Conservation (phyloP, 2,888 invertebrate genomes). For the Epinotia nisella region DNA sequence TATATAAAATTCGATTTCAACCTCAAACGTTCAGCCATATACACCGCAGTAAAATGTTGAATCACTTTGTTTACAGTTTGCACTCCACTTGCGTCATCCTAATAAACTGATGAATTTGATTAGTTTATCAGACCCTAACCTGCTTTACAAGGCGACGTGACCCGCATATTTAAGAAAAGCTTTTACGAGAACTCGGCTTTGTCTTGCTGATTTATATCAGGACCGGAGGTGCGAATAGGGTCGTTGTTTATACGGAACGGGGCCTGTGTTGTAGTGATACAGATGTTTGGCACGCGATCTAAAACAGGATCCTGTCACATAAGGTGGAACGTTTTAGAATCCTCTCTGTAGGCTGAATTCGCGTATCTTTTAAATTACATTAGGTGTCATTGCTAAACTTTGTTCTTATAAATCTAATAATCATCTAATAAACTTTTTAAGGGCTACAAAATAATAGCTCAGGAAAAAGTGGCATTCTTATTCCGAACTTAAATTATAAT, state of each 20-base stretch:
- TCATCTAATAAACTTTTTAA: no score
- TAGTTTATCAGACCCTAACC: constrained; percentile 71
- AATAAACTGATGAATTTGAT: constrained; percentile 69
- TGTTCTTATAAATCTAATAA: no score
- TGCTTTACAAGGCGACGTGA: constrained; percentile 64
- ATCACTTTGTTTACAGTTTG: constrained; percentile 29
- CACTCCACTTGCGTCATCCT: constrained; percentile 37
- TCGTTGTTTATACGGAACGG: constrained; percentile 34
- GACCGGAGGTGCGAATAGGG: constrained; percentile 34
- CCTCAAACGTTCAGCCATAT: background rate
- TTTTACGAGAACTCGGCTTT: constrained; percentile 40
- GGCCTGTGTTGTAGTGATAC: constrained; percentile 10
- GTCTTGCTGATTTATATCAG: constrained; percentile 42
- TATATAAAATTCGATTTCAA: background rate
- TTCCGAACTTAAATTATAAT: no score
- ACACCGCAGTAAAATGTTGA: constrained; percentile 1
- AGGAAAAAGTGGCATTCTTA: no score
- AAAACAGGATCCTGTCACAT: background rate
- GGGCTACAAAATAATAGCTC: no score
- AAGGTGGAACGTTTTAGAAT: background rate
- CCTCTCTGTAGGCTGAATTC: no score
- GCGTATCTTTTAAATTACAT: no score
- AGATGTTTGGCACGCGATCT: constrained; percentile 12
- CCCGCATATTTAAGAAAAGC: constrained; percentile 64
- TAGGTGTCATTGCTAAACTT: no score